Conservation (phyloP, 1,140 invertebrate species). For the Protaetia brevitarsis region DNA sequence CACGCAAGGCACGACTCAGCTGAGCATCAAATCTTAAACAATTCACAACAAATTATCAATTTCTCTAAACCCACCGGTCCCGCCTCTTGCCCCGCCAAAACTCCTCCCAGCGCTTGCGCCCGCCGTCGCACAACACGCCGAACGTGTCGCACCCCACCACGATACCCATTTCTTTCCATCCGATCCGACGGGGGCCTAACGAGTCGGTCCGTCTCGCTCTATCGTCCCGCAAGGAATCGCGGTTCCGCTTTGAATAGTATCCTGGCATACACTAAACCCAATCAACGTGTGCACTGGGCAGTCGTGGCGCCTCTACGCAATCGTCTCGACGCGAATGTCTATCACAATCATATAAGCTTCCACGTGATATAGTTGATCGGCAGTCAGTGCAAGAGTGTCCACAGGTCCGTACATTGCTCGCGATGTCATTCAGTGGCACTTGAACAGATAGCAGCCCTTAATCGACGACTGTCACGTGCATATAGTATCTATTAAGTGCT, state of each 20-base stretch:
- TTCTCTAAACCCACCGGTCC: conserved; percentile 41
- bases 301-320: conserved; percentile 48
- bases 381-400: too few relatives aligned
- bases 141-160: conserved; percentile 40
- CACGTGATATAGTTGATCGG: too few relatives aligned
- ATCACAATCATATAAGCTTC: conserved; percentile 47
- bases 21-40: conserved; percentile 49
- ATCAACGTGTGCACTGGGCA: conserved; percentile 61
- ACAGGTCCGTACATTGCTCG: too few relatives aligned
- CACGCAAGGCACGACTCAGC: too few relatives aligned
- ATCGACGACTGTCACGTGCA: background rate
- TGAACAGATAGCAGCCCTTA: too few relatives aligned
- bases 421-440: too few relatives aligned
- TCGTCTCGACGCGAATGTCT: conserved; percentile 44
- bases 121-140: conserved; percentile 33
- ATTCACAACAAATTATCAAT: conserved; percentile 49
- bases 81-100: conserved; percentile 39
- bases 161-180: conserved; percentile 19
- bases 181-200: background rate
- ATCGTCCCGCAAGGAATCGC: too few relatives aligned
- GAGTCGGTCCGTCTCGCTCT: conserved; percentile 49
- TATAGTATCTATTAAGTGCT: background rate
- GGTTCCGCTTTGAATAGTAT: conserved; percentile 30
- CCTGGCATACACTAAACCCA: conserved; percentile 52
- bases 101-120: conserved; percentile 46